Base-by-base conservation (phyloP, 2,113 vertebrate genomes). In the Ceyx cyanopectus region DNA sequence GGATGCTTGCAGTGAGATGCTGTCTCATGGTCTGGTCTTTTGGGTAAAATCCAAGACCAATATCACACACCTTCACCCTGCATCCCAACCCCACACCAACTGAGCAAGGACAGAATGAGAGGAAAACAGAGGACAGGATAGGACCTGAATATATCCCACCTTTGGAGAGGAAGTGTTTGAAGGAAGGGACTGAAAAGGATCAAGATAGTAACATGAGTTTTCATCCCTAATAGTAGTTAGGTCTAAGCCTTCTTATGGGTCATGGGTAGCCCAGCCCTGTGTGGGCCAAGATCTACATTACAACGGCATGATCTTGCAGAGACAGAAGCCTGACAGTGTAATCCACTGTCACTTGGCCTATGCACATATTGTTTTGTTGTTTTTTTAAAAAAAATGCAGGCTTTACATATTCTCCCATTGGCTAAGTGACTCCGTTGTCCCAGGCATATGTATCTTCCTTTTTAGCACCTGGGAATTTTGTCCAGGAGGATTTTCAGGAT, bases 41-140 rank as follows among this genome's bases (percentile, higher is more conserved):
- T 37, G 21, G 6, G 17, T 69, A 7, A 24, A 87, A 67, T 37
- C 46, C 68, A 88, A 75, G 20, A 67, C 16, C 18, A 73, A 15
- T 26, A 76, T 53, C 45, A 90, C 51, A 5, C 8, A 63, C 14
- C 29, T 67, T 30, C 14, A 22, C 5, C 10, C 16, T 29, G 3
- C 1, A 0, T 32, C 22, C 8, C 56, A 83, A 53, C 4, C 2
- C 7, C 2, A 3, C 22, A 78, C 7, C 10, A 40, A 22, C 7
- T 72, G 43, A 78, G 32, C 20, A 51, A 48, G 13, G 4, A 6
- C 11, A 65, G 56, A 45, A 63, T 34, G 17, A 41, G 5, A 54
- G 32, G 66, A 74, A 70, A 62, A 88, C 1, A 1, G 16, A 66
- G 19, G 57, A 41, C 2, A 22, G 32, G 30, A 61, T 1, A 83